These are phyloP conservation scores for Micromussa lordhowensis DNA, from an alignment of 92 coral and sea anemone genomes.

Conservation along the genomic window DNA sequence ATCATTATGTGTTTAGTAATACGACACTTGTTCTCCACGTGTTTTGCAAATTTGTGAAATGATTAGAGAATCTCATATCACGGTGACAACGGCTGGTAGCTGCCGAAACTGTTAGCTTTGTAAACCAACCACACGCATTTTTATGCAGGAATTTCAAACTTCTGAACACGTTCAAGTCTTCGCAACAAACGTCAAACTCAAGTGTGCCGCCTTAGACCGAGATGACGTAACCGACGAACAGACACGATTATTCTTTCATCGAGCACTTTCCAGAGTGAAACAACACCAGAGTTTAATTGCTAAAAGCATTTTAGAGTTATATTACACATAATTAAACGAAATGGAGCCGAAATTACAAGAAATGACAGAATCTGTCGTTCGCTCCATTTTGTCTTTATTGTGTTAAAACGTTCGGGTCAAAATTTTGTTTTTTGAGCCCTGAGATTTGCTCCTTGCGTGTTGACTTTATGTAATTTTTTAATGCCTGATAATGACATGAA, in stretches of 20 bases:
- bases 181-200: background rate
- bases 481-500: background rate
- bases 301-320: background rate
- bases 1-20: background rate
- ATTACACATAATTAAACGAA: background rate
- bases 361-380: background rate
- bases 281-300: background rate
- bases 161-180: background rate
- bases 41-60: background rate
- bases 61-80: background rate
- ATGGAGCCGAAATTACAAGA: background rate
- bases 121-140: background rate
- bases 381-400: background rate
- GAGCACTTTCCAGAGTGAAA: background rate
- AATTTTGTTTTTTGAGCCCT: background rate
- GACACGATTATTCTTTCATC: background rate
- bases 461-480: background rate
- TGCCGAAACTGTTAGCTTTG: background rate
- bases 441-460: background rate
- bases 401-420: background rate
- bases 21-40: background rate
- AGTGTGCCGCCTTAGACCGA: background rate
- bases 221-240: background rate
- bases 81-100: background rate
- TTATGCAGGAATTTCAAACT: background rate